Evolutionary conservation across 2,888 invertebrate genomes (phyloP).

Genomic region (Laspeyria flexula): DNA sequence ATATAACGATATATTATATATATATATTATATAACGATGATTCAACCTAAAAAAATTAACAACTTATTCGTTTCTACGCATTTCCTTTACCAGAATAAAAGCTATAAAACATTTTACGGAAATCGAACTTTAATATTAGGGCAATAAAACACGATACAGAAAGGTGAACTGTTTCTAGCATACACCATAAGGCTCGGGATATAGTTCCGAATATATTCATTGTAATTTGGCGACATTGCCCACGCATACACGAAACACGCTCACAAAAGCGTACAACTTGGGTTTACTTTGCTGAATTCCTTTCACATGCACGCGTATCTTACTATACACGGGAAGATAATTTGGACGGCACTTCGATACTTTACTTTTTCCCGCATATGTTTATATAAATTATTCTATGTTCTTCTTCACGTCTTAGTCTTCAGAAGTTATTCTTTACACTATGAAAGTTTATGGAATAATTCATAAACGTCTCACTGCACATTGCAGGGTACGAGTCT

Average conservation of each 20-base stretch:
- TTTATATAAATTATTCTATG: no score
- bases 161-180: constrained; percentile 2
- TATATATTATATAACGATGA: no score
- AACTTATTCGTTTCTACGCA: not conserved
- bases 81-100: not conserved
- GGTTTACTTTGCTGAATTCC: constrained; percentile 68
- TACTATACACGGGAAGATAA: constrained; percentile 38
- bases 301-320: constrained; percentile 56
- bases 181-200: constrained; percentile 2
- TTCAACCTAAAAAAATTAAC: not conserved
- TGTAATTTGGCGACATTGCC: constrained; percentile 49
- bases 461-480: no score
- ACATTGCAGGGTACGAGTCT: no score
- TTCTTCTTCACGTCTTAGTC: no score
- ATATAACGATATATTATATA: no score
- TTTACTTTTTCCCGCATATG: no score
- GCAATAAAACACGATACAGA: not conserved
- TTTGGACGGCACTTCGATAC: constrained; percentile 1
- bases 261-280: constrained; percentile 57
- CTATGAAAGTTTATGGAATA: no score
- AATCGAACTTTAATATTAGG: constrained; percentile 6
- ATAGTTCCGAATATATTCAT: constrained; percentile 43
- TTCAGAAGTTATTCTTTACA: no score
- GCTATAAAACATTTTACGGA: not conserved
- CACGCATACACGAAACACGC: constrained; percentile 43